Evolutionary conservation across 2,113 vertebrate genomes (phyloP).

Genomic region (Excalfactoria chinensis): DNA sequence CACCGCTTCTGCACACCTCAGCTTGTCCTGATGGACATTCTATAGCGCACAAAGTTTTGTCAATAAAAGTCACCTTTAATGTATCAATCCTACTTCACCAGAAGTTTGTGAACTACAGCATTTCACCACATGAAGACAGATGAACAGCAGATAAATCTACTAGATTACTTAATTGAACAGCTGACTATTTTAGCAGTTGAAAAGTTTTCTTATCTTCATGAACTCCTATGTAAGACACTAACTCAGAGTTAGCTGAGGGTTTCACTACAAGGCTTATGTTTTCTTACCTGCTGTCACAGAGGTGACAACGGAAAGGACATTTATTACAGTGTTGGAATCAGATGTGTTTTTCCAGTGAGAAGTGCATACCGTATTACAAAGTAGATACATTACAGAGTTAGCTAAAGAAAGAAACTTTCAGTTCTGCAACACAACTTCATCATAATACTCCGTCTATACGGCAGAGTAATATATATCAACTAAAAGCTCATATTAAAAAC

Average conservation of each 20-base stretch:
- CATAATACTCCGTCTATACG: neutral
- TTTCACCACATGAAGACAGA: neutral
- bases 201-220: neutral
- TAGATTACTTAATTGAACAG: neutral
- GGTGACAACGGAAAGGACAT: constrained; percentile 77
- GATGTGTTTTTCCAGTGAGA: constrained; percentile 80
- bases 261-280: neutral
- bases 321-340: constrained; percentile 79
- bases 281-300: constrained; percentile 77
- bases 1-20: neutral
- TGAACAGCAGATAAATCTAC: neutral
- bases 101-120: neutral
- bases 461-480: neutral
- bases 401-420: constrained; percentile 27
- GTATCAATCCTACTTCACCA: neutral
- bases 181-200: neutral
- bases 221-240: neutral
- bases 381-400: constrained; percentile 72
- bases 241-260: neutral
- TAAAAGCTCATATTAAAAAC: neutral
- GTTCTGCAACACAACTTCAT: neutral
- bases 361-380: constrained; percentile 78
- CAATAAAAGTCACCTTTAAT: neutral
- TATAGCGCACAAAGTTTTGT: neutral
- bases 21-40: neutral